phyloP scores from a whole-genome alignment of 2,113 vertebrate species.

The Promerops cafer region DNA sequence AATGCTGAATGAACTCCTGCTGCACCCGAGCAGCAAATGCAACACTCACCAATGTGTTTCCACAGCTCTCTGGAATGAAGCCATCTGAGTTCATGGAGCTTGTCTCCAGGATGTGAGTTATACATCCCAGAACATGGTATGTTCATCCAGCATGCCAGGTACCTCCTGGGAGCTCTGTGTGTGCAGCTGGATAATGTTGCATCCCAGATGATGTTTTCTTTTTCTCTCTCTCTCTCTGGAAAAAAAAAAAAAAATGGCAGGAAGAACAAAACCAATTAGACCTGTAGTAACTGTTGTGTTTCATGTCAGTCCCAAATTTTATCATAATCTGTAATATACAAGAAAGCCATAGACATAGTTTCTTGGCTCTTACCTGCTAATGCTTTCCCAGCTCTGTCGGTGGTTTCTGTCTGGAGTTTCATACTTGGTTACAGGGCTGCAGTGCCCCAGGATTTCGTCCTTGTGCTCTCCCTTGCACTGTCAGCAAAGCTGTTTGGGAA shows the following conservation, averaged over 20 bases:
- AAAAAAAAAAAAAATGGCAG: fast-evolving
- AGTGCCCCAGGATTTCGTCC: background rate
- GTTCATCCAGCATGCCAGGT: background rate
- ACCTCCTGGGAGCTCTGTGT: background rate
- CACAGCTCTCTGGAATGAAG: background rate
- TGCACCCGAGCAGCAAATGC: background rate
- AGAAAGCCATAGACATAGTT: fast-evolving
- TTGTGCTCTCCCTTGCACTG: background rate
- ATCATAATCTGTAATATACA: background rate
- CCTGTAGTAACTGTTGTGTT: background rate
- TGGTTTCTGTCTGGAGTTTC: background rate
- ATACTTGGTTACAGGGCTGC: background rate
- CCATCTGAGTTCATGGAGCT: background rate
- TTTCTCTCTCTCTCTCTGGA: background rate
- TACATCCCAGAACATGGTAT: background rate
- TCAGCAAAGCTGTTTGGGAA: background rate
- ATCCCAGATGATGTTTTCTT: background rate
- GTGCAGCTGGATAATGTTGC: background rate
- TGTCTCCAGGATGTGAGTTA: background rate
- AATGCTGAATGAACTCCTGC: background rate
- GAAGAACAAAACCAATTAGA: background rate
- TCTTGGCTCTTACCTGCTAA: background rate
- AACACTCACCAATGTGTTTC: background rate
- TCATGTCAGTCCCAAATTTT: background rate
- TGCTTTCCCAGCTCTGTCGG: background rate